Base-by-base conservation (phyloP, 1,140 invertebrate species). In the Calosoma granatense region DNA sequence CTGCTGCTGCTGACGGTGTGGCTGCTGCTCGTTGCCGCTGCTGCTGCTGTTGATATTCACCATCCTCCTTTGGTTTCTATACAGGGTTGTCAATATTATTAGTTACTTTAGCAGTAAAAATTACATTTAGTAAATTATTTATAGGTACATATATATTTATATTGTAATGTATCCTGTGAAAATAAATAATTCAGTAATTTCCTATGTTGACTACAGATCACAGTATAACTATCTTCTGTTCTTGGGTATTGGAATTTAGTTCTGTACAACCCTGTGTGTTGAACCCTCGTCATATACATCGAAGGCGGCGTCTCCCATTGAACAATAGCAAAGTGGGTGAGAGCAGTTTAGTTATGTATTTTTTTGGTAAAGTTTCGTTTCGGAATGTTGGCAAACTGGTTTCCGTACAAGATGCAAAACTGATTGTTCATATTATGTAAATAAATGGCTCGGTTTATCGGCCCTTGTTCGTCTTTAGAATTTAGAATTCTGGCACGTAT, bases 401-500 rank as follows among this genome's bases (percentile, higher is more conserved):
- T 47, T 47, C 41, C 41, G 41, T 47, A 47, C 41, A 47, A 47
- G 41, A 47, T 47, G 6, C 41, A 47, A 47, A 47, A 47, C 41
- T 47, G 41, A 47, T 47, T 47, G 41, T 47, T 47, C 41, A 47
- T 47, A 47, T 47, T 47, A 47, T 47, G 41, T 47, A 47, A 47
- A 47, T 47, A 47, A 47, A 47, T 47, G 41, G 41, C 17, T 6
- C 41, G 41, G 9, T 47, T 47, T 47, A 47, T 47, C 41, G 17
- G 9, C 9, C 17, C 9, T 47, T 47, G 4, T 17, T 3, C 41
- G 41, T 47, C 26, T 36, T n/a, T 36, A 36, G 26, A 36, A 36
- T 36, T 36, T 36, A 36, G 26, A 36, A 36, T 36, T 36, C 26
- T 36, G n/a, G 6, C 26, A 36, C n/a, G n/a, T 36, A 36, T 36